These are phyloP conservation scores for Polypterus senegalus DNA, from an alignment of 2,113 vertebrate genomes.

Conservation along the genomic window DNA sequence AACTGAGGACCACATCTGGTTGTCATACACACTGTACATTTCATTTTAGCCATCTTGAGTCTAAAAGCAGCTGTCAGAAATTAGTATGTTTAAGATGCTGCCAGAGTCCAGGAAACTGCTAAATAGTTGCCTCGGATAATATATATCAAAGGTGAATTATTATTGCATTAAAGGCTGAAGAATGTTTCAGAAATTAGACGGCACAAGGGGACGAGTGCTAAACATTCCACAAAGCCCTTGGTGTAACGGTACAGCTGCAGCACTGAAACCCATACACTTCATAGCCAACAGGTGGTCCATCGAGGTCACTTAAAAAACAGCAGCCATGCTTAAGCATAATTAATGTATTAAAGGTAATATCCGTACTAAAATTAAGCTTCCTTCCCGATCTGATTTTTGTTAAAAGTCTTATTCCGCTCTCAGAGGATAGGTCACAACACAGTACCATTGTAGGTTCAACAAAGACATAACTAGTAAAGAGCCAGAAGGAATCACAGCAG, in stretches of 20 bases:
- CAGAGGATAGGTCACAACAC: no score
- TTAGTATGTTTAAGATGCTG: background rate
- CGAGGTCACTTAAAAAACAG: background rate
- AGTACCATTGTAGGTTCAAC: no score
- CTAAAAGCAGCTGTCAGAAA: conserved; percentile 6
- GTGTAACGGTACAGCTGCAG: background rate
- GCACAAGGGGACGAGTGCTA: background rate
- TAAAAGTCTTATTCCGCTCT: background rate
- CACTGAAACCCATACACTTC: background rate
- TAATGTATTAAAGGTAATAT: background rate
- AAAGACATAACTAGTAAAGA: no score
- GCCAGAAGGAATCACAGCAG: no score
- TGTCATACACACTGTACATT: background rate
- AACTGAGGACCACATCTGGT: background rate
- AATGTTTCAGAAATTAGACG: background rate
- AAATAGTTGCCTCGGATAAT: background rate
- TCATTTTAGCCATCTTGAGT: background rate
- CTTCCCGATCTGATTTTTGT: background rate
- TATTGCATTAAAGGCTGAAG: background rate
- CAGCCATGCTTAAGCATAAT: background rate
- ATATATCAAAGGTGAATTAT: background rate
- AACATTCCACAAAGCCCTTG: background rate
- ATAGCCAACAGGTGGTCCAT: background rate
- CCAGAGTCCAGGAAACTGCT: background rate
- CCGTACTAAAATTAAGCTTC: background rate